A percentile compares a stretch with the other conserved stretches of the same genome.
phyloP scores from a whole-genome alignment of 2,797 vertebrate species.

The Iguana delicatissima region DNA sequence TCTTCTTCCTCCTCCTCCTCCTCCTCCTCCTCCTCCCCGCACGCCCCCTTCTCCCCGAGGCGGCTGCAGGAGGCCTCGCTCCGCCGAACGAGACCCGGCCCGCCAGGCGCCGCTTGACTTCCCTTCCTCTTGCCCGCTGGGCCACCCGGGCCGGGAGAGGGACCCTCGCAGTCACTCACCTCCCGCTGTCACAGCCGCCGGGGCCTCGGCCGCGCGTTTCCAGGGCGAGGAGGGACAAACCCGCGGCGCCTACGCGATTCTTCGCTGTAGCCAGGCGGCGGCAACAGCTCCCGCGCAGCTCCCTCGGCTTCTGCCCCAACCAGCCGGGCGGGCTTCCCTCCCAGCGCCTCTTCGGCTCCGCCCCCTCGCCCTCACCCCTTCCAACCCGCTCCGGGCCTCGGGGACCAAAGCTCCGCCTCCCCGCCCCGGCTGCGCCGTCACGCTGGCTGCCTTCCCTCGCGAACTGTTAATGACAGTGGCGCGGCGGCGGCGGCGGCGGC shows the following conservation, averaged over 20 bases:
- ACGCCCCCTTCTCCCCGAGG: conserved; percentile 55
- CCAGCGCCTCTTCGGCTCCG: conserved; percentile 8
- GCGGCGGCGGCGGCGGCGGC: no score
- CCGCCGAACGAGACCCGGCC: not conserved
- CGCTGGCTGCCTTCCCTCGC: not conserved
- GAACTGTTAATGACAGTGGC: no score
- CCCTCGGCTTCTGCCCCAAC: not conserved
- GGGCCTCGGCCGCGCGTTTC: not conserved
- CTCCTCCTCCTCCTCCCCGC: conserved; percentile 22
- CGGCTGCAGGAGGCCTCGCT: conserved; percentile 36
- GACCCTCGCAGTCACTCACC: conserved; percentile 10
- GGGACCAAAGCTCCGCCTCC: not conserved
- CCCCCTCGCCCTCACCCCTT: conserved; percentile 22
- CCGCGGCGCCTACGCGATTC: not conserved
- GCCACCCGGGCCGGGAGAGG: not conserved
- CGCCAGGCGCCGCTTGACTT: no score
- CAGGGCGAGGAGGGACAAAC: not conserved
- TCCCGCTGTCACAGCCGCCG: no score
- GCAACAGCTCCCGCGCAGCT: not conserved
- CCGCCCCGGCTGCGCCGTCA: not conserved
- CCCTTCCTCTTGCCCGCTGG: not conserved
- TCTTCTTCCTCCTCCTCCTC: conserved; percentile 11
- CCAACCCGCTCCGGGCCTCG: not conserved
- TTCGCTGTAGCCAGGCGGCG: no score
- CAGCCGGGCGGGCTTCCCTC: not conserved